Evolutionary conservation across 2,113 vertebrate genomes (phyloP).

Genomic region (Aegithalos caudatus): DNA sequence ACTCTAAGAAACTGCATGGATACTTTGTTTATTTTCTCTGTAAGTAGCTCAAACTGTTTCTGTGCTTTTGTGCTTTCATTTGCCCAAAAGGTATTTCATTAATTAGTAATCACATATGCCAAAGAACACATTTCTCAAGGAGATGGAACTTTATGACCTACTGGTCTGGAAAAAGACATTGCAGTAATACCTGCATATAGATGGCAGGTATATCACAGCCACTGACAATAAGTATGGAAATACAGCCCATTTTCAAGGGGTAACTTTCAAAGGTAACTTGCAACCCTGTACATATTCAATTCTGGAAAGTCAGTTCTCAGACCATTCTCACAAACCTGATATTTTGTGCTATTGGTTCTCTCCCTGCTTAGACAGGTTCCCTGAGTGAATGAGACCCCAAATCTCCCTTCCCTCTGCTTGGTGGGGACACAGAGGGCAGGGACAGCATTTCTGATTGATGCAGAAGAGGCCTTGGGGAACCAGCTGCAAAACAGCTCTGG

Average conservation of each 20-base stretch:
- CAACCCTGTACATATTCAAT: not conserved
- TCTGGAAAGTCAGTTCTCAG: not conserved
- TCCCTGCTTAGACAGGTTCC: not conserved
- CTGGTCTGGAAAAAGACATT: conserved; percentile 33
- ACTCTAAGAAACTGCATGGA: not conserved
- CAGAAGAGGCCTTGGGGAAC: not conserved
- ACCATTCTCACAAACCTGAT: not conserved
- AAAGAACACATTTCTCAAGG: not conserved
- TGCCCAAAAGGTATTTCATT: conserved; percentile 24
- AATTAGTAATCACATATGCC: not conserved
- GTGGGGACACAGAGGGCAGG: not conserved
- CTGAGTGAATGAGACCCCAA: rapidly evolving
- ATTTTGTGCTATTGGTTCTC: not conserved
- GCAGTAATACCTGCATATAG: not conserved
- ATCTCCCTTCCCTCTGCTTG: not conserved
- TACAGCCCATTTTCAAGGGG: not conserved
- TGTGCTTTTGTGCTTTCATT: conserved; percentile 9
- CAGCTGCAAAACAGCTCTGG: not conserved
- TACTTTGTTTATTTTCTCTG: conserved; percentile 31
- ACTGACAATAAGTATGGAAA: not conserved
- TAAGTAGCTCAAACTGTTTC: not conserved
- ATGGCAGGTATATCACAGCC: not conserved
- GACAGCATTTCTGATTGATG: rapidly evolving
- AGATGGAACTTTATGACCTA: not conserved
- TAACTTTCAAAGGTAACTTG: not conserved